These are phyloP conservation scores for Macrophya annulata DNA, from an alignment of 2,888 invertebrate species.

Conservation along the genomic window DNA sequence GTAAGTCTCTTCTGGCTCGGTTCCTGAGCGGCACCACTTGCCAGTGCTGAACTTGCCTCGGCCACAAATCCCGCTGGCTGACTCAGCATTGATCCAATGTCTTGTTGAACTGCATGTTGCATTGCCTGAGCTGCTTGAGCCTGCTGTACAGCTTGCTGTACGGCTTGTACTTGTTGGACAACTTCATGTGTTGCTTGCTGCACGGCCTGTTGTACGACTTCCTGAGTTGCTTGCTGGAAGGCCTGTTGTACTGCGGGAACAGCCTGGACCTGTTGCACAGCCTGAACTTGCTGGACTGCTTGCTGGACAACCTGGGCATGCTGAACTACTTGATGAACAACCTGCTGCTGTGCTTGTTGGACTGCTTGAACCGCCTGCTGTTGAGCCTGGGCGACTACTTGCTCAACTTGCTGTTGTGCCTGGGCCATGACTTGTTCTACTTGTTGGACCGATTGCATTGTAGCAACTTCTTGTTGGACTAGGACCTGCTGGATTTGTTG, in stretches of 20 bases:
- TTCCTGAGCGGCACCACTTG: conserved; percentile 75
- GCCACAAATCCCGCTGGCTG: conserved; percentile 77
- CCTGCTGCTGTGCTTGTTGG: conserved; percentile 77
- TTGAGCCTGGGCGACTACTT: conserved; percentile 77
- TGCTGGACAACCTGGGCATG: conserved; percentile 78
- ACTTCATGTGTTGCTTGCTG: conserved; percentile 76
- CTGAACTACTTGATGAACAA: conserved; percentile 77
- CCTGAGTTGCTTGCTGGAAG: conserved; percentile 74
- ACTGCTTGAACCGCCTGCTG: conserved; percentile 77
- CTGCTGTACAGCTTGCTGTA: conserved; percentile 77
- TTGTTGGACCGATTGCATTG: conserved; percentile 75
- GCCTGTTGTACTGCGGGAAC: conserved; percentile 76
- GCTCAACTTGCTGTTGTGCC: conserved; percentile 77
- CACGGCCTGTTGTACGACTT: conserved; percentile 76
- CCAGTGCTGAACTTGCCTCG: conserved; percentile 75
- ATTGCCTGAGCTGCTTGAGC: conserved; percentile 78
- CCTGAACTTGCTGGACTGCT: conserved; percentile 77
- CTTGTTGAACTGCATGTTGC: conserved; percentile 78
- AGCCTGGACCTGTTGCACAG: conserved; percentile 75
- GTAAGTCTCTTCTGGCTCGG: conserved; percentile 76
- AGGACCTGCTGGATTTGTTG: conserved; percentile 72
- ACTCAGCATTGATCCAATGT: conserved; percentile 76
- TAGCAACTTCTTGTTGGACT: conserved; percentile 72
- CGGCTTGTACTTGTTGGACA: conserved; percentile 75
- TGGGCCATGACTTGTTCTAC: conserved; percentile 78